Evolutionary conservation across 64 coral and sea anemone genomes (phyloP).

Genomic region (Acropora tenuis): DNA sequence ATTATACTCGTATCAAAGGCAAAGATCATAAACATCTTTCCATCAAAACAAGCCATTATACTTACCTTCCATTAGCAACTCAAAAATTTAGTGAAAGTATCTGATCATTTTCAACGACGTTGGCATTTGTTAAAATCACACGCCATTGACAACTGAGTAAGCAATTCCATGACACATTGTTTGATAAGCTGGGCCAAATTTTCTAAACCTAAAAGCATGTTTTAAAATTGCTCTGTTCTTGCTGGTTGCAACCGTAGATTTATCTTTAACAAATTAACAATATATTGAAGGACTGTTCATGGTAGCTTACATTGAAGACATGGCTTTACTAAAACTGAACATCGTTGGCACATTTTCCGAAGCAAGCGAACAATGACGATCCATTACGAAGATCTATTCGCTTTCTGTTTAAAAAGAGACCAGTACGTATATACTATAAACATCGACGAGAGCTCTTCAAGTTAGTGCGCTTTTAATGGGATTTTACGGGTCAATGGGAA

Average conservation of each 20-base stretch:
- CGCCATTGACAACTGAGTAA: neutral
- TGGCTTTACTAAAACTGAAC: neutral
- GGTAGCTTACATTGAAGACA: neutral
- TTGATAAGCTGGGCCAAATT: neutral
- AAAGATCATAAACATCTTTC: neutral
- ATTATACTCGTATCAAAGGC: neutral
- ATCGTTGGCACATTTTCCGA: neutral
- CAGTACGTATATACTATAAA: neutral
- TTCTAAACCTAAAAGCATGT: neutral
- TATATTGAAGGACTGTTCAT: neutral
- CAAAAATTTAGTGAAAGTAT: neutral
- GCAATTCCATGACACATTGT: neutral
- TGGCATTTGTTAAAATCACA: neutral
- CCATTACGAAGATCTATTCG: neutral
- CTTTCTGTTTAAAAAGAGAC: neutral
- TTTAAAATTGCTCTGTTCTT: neutral
- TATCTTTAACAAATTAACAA: neutral
- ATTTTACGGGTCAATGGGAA: too few species aligned
- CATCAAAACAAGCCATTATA: slow-evolving; percentile 17
- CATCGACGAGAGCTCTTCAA: neutral
- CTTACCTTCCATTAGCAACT: slow-evolving; percentile 17
- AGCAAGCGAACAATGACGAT: neutral
- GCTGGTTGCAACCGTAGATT: neutral
- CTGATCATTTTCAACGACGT: neutral
- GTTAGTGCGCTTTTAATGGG: neutral